Base-by-base conservation (phyloP, 1,140 invertebrate species). In the Lordiphosa collinella region DNA sequence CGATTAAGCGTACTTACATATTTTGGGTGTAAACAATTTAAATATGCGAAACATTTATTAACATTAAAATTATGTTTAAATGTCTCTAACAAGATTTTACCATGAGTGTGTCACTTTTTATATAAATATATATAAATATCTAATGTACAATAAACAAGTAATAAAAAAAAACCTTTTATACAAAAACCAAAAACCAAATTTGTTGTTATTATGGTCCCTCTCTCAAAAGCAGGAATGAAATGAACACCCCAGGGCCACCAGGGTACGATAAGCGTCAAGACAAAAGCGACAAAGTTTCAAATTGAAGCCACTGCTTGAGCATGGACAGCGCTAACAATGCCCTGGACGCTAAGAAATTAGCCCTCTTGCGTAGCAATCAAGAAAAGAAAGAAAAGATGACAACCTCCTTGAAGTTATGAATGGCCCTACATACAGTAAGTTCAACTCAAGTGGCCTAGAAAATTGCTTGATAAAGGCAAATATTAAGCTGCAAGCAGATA, bases 41-140 rank as follows among this genome's bases (percentile, higher is more conserved):
- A 18, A 48, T 48, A 18, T 6, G 14, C 10, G 8, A 31, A 47
- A 32, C 10, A 32, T 47, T 25, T 7, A 14, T 12, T 31, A n/a
- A 32, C 12, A 34, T 11, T 3, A 16, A 11, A 51, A 62, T 29
- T 44, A 56, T 48, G 54, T 58, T 59, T 80, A 75, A 66, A 59
- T 84, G 72, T 82, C 78, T 84, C 78, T 84, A 78, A 82, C 76
- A 84, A 84, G 72, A 82, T 82, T 82, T 82, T 82, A 82, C 72
- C 68, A 78, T 82, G 78, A 72, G 72, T 73, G 78, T 82, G 78
- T 82, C 78, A 84, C 78, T 84, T 82, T 82, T 82, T 82, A 78
- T 84, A 80, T 57, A 76, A 65, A 62, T 74, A 69, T 46, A 65
- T 64, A 61, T 64, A 50, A 50, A 82, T 84, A 82, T 84, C 63